These are phyloP conservation scores for Halcyon badia DNA, from an alignment of 2,797 vertebrate species.

Conservation along the genomic window DNA sequence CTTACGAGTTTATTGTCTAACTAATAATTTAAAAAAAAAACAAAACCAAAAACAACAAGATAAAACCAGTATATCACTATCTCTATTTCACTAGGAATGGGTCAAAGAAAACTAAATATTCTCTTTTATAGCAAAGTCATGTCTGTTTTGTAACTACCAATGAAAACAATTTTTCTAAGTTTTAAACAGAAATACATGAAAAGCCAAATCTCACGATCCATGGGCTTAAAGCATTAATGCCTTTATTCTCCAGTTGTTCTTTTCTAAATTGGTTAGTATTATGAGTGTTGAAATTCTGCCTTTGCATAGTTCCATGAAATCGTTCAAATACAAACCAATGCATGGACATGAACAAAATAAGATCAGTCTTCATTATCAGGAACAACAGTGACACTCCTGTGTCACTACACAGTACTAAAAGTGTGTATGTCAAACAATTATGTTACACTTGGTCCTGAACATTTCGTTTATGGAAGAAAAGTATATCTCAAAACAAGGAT, in stretches of 20 bases:
- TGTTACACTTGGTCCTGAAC: background rate
- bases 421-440: rapidly evolving
- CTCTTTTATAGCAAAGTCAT: background rate
- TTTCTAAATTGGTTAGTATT: background rate
- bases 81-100: background rate
- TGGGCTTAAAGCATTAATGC: background rate
- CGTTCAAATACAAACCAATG: background rate
- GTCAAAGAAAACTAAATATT: background rate
- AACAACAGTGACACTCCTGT: background rate
- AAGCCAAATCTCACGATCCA: background rate
- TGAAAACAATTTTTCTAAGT: background rate
- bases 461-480: background rate
- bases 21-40: background rate
- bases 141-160: background rate
- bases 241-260: background rate
- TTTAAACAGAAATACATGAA: background rate
- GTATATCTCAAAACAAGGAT: background rate
- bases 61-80: background rate
- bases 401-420: background rate
- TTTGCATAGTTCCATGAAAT: background rate
- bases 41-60: background rate
- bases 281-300: background rate
- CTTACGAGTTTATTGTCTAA: background rate
- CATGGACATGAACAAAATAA: background rate
- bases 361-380: background rate